Conservation (phyloP, 2,797 vertebrate genomes). For the Triplophysa bombifrons region DNA sequence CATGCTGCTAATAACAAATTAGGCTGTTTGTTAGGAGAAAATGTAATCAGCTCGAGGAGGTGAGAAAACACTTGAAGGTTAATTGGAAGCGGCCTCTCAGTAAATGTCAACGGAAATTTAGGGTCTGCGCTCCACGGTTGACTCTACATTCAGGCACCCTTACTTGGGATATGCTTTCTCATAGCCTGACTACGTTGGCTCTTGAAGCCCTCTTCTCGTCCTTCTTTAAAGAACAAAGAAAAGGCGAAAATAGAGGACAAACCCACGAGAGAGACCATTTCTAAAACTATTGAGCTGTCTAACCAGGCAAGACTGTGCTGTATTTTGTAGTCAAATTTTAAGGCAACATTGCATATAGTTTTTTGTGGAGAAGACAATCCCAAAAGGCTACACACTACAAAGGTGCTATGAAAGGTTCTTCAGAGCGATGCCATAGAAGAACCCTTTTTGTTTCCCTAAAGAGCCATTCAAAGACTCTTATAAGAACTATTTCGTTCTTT, state of each 20-base stretch:
- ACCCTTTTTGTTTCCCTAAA: no score
- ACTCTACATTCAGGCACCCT: constrained; percentile 72
- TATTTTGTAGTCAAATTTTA: no score
- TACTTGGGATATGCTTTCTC: constrained; percentile 72
- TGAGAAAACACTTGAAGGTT: constrained; percentile 82
- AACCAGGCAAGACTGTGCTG: not conserved
- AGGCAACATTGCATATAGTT: no score
- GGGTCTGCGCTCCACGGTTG: constrained; percentile 76
- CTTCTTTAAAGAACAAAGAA: constrained; percentile 53
- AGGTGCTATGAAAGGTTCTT: no score
- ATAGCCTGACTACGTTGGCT: constrained; percentile 71
- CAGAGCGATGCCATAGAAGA: no score
- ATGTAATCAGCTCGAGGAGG: constrained; percentile 82
- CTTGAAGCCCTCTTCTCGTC: constrained; percentile 57
- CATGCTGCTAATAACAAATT: constrained; percentile 82
- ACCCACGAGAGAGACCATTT: constrained; percentile 26
- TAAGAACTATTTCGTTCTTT: no score
- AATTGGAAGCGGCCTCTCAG: constrained; percentile 81
- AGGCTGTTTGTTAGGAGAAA: constrained; percentile 76
- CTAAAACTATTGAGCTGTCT: not conserved
- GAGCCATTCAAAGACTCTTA: no score
- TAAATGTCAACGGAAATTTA: constrained; percentile 84
- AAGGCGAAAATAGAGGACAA: constrained; percentile 61
- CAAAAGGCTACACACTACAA: no score
- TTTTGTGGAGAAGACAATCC: no score